Percentiles rank a stretch among this genome's conserved stretches.
phyloP scores from a whole-genome alignment of 2,888 invertebrate species.

The Anoncus sp. region DNA sequence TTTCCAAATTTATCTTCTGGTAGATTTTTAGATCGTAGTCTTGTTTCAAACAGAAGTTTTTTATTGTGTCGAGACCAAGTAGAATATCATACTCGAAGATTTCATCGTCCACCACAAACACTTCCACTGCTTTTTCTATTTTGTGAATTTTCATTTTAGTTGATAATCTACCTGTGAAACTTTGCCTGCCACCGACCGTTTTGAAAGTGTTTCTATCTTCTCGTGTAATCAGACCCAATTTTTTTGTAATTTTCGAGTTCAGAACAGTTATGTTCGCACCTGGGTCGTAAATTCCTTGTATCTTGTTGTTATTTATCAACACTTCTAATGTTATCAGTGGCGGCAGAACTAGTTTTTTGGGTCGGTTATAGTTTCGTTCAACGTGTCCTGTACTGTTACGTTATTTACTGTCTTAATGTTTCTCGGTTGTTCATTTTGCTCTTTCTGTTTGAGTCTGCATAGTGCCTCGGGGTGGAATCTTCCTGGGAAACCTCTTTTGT shows the following conservation, averaged over 20 bases:
- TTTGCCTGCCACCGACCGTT: constrained; percentile 61
- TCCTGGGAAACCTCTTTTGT: constrained; percentile 52
- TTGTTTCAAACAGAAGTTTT: constrained; percentile 69
- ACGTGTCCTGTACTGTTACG: constrained; percentile 37
- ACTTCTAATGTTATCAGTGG: constrained; percentile 55
- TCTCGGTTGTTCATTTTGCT: constrained; percentile 39
- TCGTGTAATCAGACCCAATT: constrained; percentile 53
- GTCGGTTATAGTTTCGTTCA: constrained; percentile 44
- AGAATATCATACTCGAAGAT: constrained; percentile 71
- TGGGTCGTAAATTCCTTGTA: constrained; percentile 55
- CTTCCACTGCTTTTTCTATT: constrained; percentile 60
- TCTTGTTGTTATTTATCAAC: constrained; percentile 40
- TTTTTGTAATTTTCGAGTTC: constrained; percentile 55
- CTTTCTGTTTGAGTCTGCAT: constrained; percentile 50
- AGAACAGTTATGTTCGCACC: constrained; percentile 50
- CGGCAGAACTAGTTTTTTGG: constrained; percentile 54
- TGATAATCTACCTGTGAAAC: constrained; percentile 63
- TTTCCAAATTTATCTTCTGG: constrained; percentile 41
- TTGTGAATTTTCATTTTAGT: constrained; percentile 66
- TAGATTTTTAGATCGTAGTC: constrained; percentile 65
- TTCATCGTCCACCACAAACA: constrained; percentile 66
- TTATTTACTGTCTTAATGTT: constrained; percentile 48
- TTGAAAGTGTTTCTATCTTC: constrained; percentile 50
- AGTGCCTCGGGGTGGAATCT: constrained; percentile 48
- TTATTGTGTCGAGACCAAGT: constrained; percentile 70